Evolutionary conservation across 37 sponge, comb jelly and placozoan species (phyloP), one percentile per base, ranked within the genome.

Genomic region (Oopsacas minuta): DNA sequence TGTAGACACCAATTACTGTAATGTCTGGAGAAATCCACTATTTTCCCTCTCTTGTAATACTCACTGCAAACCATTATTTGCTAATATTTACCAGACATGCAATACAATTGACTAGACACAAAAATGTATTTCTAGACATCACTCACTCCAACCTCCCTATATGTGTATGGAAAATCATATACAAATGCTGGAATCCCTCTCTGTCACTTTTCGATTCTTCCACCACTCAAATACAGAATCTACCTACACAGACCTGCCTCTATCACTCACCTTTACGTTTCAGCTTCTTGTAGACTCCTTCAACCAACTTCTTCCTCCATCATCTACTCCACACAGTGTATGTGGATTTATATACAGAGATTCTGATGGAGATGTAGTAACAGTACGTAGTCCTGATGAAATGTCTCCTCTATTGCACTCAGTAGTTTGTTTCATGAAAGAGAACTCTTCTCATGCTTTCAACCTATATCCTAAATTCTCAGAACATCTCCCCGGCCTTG

Each of bases 341-440:
- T 61, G 75, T 12, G 75, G 75, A 34, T 61, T 61, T 34, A 61
- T 61, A 25, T 61, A 61, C 75, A 25, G 75, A 3, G 75, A 61
- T 34, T 3, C 75, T 3, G 75, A 61, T 12, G 28, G 30, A 61
- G 75, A 61, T 12, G 75, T 61, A 3, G 75, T 61, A 5, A 61
- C 75, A 20, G 75, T 61, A 7, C 75, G 75, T 34, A 61, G 75
- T 61, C 28, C 75, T 3, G 75, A 61, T 12, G 75, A 61, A 12
- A 61, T 61, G 75, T n/a, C 75, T 61, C 75, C 75, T 34, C 28
- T 61, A 25, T 34, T 61, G 75, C 75, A 61, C 75, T 61, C 75
- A 61, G 75, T 61, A 5, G 75, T 61, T 5, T 61, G 20, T 34
- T 61, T 61, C 75, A 25, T 61, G 28, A 61, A 5, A 25, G 28